Evolutionary conservation across 2,797 vertebrate species (phyloP).

Genomic region (Acanthurus lineatus): DNA sequence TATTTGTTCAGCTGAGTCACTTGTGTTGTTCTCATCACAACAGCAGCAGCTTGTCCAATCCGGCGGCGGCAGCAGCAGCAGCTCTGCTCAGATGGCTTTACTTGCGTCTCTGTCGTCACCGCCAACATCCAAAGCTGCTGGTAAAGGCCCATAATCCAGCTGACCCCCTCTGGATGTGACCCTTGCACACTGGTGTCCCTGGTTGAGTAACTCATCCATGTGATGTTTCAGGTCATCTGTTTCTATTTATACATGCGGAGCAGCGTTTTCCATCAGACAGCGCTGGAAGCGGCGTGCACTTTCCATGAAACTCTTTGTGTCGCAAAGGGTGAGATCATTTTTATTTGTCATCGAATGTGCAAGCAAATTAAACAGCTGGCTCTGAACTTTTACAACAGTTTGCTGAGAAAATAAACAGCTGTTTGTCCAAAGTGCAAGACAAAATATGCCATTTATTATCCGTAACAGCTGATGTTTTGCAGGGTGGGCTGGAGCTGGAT

Average conservation of each 20-base stretch:
- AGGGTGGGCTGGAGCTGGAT: too few relatives aligned
- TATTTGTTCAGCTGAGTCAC: constrained; percentile 26
- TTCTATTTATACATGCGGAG: constrained; percentile 69
- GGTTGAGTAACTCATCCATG: constrained; percentile 59
- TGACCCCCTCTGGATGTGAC: constrained; percentile 45
- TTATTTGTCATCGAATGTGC: background rate
- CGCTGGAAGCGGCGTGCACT: constrained; percentile 23
- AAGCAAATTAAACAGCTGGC: too few relatives aligned
- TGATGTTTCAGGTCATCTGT: constrained; percentile 64
- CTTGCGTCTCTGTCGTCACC: constrained; percentile 19
- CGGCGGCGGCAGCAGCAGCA: background rate
- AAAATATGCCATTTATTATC: background rate
- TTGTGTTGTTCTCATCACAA: background rate
- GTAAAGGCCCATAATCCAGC: constrained; percentile 66
- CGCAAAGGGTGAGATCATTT: constrained; percentile 1
- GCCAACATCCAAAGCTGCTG: constrained; percentile 29
- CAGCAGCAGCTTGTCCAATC: background rate
- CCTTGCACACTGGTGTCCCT: constrained; percentile 31
- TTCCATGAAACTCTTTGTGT: constrained; percentile 18
- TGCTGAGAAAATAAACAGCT: background rate
- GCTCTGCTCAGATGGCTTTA: constrained; percentile 8
- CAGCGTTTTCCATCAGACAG: constrained; percentile 41
- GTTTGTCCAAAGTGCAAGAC: background rate
- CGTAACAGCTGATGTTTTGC: too few relatives aligned
- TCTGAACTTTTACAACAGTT: background rate